A percentile compares a stretch with the other conserved stretches of the same genome.
Conservation (phyloP, 2,113 vertebrate species). For the Ibidorhyncha struthersii region DNA sequence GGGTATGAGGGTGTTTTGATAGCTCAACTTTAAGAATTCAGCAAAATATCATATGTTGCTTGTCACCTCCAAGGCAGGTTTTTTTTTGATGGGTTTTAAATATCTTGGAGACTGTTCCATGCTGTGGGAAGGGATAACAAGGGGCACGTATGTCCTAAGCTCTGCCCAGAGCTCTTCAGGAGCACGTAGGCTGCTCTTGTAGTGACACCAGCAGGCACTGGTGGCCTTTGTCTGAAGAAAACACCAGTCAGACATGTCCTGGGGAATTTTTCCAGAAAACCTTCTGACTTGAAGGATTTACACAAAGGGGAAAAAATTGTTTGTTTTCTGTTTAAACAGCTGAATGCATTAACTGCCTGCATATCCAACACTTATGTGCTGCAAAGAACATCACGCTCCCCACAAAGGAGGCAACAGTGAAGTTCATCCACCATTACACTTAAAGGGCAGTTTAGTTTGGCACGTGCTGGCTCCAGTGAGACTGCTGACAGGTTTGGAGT, state of each 20-base stretch:
- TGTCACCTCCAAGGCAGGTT: neutral
- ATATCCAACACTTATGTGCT: neutral
- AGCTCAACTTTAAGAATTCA: neutral
- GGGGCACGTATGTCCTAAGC: neutral
- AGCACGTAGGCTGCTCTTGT: neutral
- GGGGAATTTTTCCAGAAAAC: neutral
- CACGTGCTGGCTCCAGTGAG: neutral
- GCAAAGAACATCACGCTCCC: neutral
- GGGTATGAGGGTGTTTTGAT: neutral
- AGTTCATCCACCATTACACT: neutral
- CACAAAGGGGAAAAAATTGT: too few relatives aligned
- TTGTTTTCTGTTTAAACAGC: neutral
- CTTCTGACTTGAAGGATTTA: neutral
- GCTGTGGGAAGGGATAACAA: neutral
- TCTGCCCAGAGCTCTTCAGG: neutral
- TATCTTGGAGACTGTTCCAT: too few relatives aligned
- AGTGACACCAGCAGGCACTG: neutral
- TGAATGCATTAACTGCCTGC: neutral
- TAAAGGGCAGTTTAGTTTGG: neutral
- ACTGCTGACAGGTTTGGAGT: neutral
- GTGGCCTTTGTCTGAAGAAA: neutral
- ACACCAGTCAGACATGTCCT: accelerated
- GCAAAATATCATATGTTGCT: neutral
- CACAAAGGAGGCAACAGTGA: neutral
- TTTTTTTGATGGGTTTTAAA: neutral